phyloP scores from a whole-genome alignment of 2,888 invertebrate genomes.

The Tupiocoris notatus region DNA sequence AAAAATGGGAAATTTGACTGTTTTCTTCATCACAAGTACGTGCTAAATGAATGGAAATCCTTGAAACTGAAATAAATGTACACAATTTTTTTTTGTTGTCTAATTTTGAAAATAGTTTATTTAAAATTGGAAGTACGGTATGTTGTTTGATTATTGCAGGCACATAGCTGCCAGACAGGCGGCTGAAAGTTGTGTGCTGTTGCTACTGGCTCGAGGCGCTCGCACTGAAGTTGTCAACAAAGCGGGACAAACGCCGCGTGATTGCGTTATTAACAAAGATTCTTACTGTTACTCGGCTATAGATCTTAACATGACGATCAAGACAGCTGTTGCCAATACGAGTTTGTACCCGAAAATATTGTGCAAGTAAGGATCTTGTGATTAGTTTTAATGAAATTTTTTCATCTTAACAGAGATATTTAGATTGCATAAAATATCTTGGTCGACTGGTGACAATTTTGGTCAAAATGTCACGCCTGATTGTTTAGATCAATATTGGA shows the following conservation, averaged over 20 bases:
- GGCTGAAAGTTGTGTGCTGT: slow-evolving; percentile 71
- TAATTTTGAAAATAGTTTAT: background rate
- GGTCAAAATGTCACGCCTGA: background rate
- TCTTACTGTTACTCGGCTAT: slow-evolving; percentile 65
- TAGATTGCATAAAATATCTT: too few species aligned
- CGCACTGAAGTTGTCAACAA: slow-evolving; percentile 71
- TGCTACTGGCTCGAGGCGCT: slow-evolving; percentile 72
- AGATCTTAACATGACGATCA: slow-evolving; percentile 71
- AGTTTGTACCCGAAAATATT: slow-evolving; percentile 53
- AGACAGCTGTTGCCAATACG: slow-evolving; percentile 26
- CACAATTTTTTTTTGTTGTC: too few species aligned
- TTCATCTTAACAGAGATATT: background rate
- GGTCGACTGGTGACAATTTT: too few species aligned
- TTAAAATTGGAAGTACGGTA: too few species aligned
- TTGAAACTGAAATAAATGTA: too few species aligned
- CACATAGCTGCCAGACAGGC: slow-evolving; percentile 79
- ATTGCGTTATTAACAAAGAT: slow-evolving; percentile 67
- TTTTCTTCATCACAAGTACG: too few species aligned
- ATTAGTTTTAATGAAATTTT: background rate
- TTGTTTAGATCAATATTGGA: background rate
- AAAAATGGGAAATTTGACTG: too few species aligned
- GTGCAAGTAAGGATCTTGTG: slow-evolving; percentile 54
- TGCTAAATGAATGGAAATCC: too few species aligned
- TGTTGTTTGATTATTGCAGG: slow-evolving; percentile 55
- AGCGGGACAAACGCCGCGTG: slow-evolving; percentile 71